Evolutionary conservation across 2,797 vertebrate species (phyloP).

Genomic region (Pteronotus mesoamericanus): DNA sequence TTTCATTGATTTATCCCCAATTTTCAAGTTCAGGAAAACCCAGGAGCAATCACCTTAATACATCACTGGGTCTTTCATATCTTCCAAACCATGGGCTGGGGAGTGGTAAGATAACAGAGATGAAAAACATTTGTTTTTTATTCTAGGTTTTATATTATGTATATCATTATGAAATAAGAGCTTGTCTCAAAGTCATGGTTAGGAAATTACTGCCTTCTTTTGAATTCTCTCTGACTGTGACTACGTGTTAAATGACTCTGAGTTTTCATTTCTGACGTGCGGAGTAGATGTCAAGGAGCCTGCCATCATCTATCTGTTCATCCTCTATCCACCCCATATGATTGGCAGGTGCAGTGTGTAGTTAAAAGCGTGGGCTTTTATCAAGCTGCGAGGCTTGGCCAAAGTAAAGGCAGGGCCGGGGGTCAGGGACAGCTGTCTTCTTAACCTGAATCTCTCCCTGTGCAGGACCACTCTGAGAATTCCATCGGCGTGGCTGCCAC

Average conservation of each 20-base stretch:
- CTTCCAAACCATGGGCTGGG: background rate
- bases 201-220: background rate
- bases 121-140: background rate
- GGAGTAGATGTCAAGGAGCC: background rate
- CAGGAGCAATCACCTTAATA: background rate
- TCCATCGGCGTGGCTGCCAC: slow-evolving; percentile 95
- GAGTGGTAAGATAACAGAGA: background rate
- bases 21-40: background rate
- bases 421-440: background rate
- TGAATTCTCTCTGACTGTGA: background rate
- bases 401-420: background rate
- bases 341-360: background rate
- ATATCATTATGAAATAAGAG: background rate
- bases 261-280: background rate
- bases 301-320: background rate
- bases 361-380: background rate
- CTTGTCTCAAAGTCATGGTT: background rate
- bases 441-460: slow-evolving; percentile 32
- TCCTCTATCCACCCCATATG: background rate
- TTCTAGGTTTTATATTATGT: background rate
- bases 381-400: background rate
- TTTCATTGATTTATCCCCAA: background rate
- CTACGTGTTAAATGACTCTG: background rate
- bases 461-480: slow-evolving; percentile 93
- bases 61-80: background rate